Evolutionary conservation across 2,797 vertebrate species (phyloP).

Genomic region (Sebastolobus alascanus): DNA sequence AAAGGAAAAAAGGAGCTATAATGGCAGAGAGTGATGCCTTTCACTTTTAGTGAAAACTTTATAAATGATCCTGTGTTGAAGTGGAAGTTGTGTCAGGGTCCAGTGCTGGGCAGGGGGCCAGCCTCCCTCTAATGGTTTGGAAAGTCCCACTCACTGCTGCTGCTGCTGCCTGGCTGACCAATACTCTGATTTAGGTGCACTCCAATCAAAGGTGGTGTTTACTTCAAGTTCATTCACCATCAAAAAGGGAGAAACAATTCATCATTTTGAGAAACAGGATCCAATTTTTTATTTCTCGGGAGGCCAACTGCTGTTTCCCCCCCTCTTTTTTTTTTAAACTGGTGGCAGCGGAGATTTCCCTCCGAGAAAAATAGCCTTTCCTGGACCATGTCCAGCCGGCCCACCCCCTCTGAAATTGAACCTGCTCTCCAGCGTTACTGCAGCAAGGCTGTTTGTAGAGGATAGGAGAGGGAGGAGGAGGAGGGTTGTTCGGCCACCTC

Average conservation of each 20-base stretch:
- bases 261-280: conserved; percentile 45
- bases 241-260: conserved; percentile 35
- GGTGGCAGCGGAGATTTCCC: conserved; percentile 32
- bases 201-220: conserved; percentile 30
- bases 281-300: not conserved
- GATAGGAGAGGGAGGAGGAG: conserved; percentile 15
- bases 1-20: not conserved
- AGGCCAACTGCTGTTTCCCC: conserved; percentile 3
- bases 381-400: conserved; percentile 48
- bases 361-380: conserved; percentile 54
- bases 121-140: conserved; percentile 1
- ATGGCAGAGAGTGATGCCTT: not conserved
- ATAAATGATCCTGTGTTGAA: not conserved
- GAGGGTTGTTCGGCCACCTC: conserved; percentile 53
- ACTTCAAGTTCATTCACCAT: conserved; percentile 45
- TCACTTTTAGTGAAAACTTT: not conserved
- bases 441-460: conserved; percentile 24
- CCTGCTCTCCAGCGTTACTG: conserved; percentile 52
- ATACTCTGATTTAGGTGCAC: conserved; percentile 6
- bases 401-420: conserved; percentile 67
- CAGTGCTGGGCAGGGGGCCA: conserved; percentile 20
- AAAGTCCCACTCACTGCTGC: conserved; percentile 1
- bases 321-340: not conserved
- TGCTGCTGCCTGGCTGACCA: not conserved
- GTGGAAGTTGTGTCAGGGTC: not conserved